These are phyloP conservation scores for Cynopterus brachyotis DNA, from an alignment of 2,113 vertebrate species.

Conservation along the genomic window DNA sequence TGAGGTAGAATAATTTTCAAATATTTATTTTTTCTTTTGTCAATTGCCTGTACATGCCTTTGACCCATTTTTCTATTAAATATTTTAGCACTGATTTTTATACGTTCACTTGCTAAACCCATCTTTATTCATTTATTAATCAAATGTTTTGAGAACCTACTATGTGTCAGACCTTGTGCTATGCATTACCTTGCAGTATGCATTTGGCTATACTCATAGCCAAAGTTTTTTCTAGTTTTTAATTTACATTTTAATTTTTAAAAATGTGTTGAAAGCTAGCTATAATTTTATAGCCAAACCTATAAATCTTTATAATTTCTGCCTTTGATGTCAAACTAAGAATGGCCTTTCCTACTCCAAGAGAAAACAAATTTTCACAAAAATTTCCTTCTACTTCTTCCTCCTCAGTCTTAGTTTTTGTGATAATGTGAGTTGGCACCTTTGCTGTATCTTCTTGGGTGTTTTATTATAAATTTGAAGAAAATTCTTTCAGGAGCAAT, in stretches of 20 bases:
- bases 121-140: neutral
- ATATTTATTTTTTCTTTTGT: neutral
- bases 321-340: neutral
- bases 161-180: neutral
- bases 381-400: neutral
- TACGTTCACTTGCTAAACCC: neutral
- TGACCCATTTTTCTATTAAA: neutral
- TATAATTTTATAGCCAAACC: neutral
- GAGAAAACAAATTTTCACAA: neutral
- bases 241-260: neutral
- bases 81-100: conserved; percentile 12
- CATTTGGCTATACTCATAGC: neutral
- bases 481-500: neutral
- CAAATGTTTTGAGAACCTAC: neutral
- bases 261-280: neutral
- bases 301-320: conserved; percentile 1
- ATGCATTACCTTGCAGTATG: neutral
- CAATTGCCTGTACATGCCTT: neutral
- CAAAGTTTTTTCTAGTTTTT: neutral
- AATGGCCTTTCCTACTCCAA: neutral
- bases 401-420: neutral
- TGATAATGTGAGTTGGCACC: neutral
- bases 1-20: neutral
- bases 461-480: neutral
- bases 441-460: neutral